A percentile compares a stretch with the other conserved stretches of the same genome.
These are phyloP conservation scores for Noctua pronuba DNA, from an alignment of 2,888 invertebrate species.

Conservation along the genomic window DNA sequence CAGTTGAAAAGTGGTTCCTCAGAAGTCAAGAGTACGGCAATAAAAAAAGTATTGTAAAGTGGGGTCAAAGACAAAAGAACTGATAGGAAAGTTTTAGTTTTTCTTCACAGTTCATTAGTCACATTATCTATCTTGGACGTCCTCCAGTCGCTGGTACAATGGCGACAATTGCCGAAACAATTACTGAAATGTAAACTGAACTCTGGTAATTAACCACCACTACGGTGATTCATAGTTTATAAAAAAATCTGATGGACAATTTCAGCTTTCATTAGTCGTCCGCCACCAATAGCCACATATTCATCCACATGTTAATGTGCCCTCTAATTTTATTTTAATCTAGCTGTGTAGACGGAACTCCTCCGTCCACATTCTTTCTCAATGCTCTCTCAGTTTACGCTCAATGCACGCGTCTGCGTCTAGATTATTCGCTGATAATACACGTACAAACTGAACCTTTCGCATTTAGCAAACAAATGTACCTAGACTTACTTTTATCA, in stretches of 20 bases:
- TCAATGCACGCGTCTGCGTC: conserved; percentile 51
- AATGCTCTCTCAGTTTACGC: conserved; percentile 54
- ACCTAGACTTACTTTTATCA: conserved; percentile 4
- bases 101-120: conserved; percentile 37
- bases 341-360: conserved; percentile 44
- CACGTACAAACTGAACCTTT: conserved; percentile 31
- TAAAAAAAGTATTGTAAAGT: conserved; percentile 18
- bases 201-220: conserved; percentile 25
- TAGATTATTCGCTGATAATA: conserved; percentile 63
- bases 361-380: conserved; percentile 58
- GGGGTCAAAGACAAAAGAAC: conserved; percentile 35
- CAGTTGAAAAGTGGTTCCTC: conserved; percentile 7
- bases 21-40: background rate
- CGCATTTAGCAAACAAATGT: conserved; percentile 20
- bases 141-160: conserved; percentile 16
- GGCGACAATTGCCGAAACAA: conserved; percentile 17
- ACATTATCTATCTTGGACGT: conserved; percentile 34
- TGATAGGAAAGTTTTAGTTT: conserved; percentile 49
- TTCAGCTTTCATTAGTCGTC: conserved; percentile 24
- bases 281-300: conserved; percentile 14
- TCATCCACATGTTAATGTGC: conserved; percentile 31
- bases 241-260: conserved; percentile 22
- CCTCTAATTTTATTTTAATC: conserved; percentile 59
- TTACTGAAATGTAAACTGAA: conserved; percentile 21
- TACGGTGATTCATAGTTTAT: conserved; percentile 27